These are phyloP conservation scores for Gymnocephalus cernua DNA, from an alignment of 2,113 vertebrate genomes.

Conservation along the genomic window DNA sequence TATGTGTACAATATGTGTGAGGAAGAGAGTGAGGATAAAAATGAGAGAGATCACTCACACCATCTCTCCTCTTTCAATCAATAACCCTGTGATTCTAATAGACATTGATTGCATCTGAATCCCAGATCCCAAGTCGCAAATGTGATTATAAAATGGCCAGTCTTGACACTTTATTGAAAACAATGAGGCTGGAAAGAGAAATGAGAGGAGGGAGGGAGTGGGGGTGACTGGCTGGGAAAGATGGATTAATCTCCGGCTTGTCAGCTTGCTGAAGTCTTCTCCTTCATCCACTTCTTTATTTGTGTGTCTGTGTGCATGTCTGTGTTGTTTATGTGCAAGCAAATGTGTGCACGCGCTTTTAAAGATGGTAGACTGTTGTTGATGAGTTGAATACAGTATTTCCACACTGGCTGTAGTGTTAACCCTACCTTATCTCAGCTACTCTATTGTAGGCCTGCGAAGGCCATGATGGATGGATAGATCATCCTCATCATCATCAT, in stretches of 20 bases:
- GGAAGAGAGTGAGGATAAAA: conserved; percentile 49
- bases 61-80: conserved; percentile 85
- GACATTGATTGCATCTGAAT: conserved; percentile 88
- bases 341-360: conserved; percentile 1
- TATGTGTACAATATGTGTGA: conserved; percentile 48
- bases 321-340: conserved; percentile 27
- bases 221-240: conserved; percentile 67
- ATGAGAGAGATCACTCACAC: conserved; percentile 76
- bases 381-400: neutral
- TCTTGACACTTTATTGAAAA: conserved; percentile 88
- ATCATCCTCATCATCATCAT: too few species aligned
- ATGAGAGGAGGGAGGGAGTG: conserved; percentile 62
- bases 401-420: neutral
- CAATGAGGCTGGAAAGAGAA: conserved; percentile 82
- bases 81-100: conserved; percentile 85
- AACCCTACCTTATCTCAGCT: neutral
- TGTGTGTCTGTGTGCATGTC: conserved; percentile 34
- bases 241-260: conserved; percentile 83
- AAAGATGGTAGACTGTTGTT: conserved; percentile 17
- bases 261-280: conserved; percentile 69
- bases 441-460: neutral
- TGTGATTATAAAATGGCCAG: conserved; percentile 85
- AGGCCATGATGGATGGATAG: neutral
- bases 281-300: conserved; percentile 67
- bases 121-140: conserved; percentile 85